Base-by-base conservation (phyloP, 2,888 invertebrate species). In the Elegia similella region DNA sequence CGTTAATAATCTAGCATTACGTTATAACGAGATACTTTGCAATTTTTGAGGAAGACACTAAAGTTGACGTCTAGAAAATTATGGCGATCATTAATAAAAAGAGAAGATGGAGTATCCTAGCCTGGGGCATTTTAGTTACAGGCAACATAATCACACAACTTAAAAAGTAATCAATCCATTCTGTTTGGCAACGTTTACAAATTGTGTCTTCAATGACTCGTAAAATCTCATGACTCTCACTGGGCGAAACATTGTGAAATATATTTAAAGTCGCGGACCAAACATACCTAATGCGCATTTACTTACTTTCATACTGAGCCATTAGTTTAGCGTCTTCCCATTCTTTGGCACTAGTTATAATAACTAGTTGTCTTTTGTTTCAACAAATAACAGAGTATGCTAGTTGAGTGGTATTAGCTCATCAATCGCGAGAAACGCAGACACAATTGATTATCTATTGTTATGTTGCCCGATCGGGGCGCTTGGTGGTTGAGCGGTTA, bases 111-210 rank as follows among this genome's bases (percentile, higher is more conserved):
- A 70, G 68, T 68, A 71, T 73, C 69, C 68, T 73, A 75, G 85
- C 88, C 86, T 65, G 61, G 80, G 87, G 86, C 85, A 69, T 71
- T 78, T 77, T 75, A 65, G 74, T 74, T 80, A 75, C 78, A 70
- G 72, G 72, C 69, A 80, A 75, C 80, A 82, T 87, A 85, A 86
- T 87, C 84, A 81, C 80, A 80, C 80, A 88, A 86, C 82, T 90
- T 88, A 88, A 88, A 88, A 90, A 87, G 88, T 84, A 85, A 90
- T 89, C 86, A 88, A 89, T 90, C 86, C 84, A 80, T 86, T 86
- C 86, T 85, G 84, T 87, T 88, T 81, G 80, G 80, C 77, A 87
- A 89, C 82, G 70, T 80, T 81, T 79, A 85, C 82, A 86, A 86
- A 85, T 84, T 79, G 80, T 84, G 79, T 84, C 81, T 88, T 86